Base-by-base conservation (phyloP, 1,140 invertebrate genomes). In the Rhopalosiphum maidis region DNA sequence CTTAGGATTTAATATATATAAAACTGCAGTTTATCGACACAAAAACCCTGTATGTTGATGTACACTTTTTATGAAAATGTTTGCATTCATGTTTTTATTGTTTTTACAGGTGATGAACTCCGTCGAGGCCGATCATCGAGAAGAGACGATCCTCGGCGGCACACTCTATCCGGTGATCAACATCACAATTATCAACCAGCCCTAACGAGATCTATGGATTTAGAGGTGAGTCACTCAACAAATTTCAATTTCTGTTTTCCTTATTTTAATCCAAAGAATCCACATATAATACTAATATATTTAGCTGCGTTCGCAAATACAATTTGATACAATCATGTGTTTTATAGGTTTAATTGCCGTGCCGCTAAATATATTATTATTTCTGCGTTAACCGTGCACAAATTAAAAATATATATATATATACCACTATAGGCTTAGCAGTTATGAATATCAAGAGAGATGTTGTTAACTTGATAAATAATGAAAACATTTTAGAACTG, bases 131-230 rank as follows among this genome's bases (percentile, higher is more conserved):
- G 94, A 25, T 85, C 93, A 23, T 87, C 85, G 23, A 95, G 96
- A 89, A 95, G 95, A 94, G 96, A 97, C 95, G 97, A 97, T 95
- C 96, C 96, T 43, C 95, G 97, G 23, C 95, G 97, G 48, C 97
- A 97, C 94, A 97, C 97, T 82, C 95, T 97, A 91, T 96, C 96
- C 68, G 96, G 96, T 48, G 96, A 96, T 94, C 96, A 97, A 55
- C 96, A 96, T 91, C 90, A 94, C 8, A 96, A 97, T 95, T 94
- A 95, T 95, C 95, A 94, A 93, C 95, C 94, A 94, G 95, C 95
- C 23, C 86, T 94, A 41, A 92, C 90, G 2, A 92, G 96, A 54
- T 96, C 96, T 93, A 97, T 97, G 97, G 97, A 97, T 95, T 95
- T 97, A 94, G 97, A 97, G 96, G 97, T 97, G 95, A 96, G 1